Conservation (phyloP, 2,113 vertebrate species). For the Silurus glanis region DNA sequence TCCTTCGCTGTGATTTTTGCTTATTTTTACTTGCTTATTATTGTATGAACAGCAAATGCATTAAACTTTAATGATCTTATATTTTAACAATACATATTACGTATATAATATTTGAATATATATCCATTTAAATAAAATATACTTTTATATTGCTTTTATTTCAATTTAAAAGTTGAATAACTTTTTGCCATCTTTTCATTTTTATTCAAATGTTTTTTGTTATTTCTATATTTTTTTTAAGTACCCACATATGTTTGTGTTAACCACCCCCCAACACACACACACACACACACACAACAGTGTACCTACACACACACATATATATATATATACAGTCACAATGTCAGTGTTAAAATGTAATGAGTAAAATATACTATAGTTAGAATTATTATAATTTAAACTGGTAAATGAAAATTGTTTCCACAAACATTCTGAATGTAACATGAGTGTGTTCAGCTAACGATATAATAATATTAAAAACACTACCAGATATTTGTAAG, state of each 20-base stretch:
- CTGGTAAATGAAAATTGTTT: background rate
- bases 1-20: background rate
- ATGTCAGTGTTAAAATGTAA: background rate
- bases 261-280: background rate
- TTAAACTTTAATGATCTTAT: background rate
- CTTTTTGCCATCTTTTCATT: background rate
- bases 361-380: background rate
- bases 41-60: background rate
- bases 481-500: background rate
- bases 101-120: no score
- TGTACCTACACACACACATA: background rate
- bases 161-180: background rate
- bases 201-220: background rate
- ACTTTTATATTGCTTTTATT: background rate
- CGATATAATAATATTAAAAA: background rate
- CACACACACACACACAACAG: background rate
- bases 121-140: no score
- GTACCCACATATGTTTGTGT: background rate
- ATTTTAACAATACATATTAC: background rate
- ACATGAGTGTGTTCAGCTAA: background rate
- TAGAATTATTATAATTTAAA: background rate
- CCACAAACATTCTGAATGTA: background rate
- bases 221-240: background rate
- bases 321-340: background rate
- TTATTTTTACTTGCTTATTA: background rate